Percentiles rank a stretch among this genome's conserved stretches.
These are phyloP conservation scores for Pantherophis alleghaniensis DNA, from an alignment of 2,797 vertebrate species.

Conservation along the genomic window DNA sequence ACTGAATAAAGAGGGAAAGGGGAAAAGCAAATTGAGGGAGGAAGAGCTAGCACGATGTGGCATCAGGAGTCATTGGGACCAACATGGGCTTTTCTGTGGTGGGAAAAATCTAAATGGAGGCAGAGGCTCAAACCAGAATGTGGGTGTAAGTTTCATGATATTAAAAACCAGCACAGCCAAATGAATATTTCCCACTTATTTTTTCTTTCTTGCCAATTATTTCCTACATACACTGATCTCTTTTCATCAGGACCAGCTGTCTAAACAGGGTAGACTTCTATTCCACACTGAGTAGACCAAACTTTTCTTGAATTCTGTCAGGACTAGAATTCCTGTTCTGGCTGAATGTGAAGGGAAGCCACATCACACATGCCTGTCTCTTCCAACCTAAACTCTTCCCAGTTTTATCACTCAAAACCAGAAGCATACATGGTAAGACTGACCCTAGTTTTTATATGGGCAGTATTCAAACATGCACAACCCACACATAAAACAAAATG, in stretches of 20 bases:
- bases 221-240: background rate
- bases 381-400: background rate
- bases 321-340: background rate
- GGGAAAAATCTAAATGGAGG: background rate
- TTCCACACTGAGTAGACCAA: background rate
- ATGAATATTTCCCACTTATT: background rate
- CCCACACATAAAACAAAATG: background rate
- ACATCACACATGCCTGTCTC: background rate
- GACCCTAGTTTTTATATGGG: background rate
- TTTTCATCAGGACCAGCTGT: background rate
- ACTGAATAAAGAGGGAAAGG: background rate
- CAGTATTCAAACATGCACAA: background rate
- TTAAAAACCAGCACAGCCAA: background rate
- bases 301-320: background rate
- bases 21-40: too few relatives aligned
- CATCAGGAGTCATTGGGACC: background rate
- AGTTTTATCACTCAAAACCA: background rate
- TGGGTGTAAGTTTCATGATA: background rate
- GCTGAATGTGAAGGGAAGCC: background rate
- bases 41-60: background rate
- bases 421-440: background rate
- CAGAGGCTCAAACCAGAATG: background rate
- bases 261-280: background rate
- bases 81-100: background rate
- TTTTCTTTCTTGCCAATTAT: background rate